Evolutionary conservation across 2,113 vertebrate species (phyloP).

Genomic region (Gobio gobio): DNA sequence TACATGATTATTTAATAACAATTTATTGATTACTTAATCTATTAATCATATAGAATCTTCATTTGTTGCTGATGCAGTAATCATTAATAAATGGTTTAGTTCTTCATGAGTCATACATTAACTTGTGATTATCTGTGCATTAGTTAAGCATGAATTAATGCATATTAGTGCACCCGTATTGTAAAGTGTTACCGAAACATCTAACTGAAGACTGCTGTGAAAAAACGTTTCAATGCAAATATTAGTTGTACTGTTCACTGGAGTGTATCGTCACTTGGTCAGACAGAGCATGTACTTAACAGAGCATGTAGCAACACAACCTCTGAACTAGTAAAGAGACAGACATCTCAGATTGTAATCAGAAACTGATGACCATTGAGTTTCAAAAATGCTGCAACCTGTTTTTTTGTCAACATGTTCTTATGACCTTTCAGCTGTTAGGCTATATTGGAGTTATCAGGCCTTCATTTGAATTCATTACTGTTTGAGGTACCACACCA

Average conservation of each 20-base stretch:
- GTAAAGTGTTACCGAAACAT: not conserved
- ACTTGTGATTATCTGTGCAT: too few relatives aligned
- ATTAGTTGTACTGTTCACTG: not conserved
- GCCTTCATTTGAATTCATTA: conserved; percentile 4
- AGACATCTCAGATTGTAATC: conserved; percentile 31
- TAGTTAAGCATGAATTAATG: too few relatives aligned
- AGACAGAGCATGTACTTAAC: not conserved
- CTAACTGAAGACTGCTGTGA: not conserved
- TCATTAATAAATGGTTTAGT: too few relatives aligned
- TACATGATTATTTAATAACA: too few relatives aligned
- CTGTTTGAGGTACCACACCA: not conserved
- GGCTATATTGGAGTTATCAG: conserved; percentile 10
- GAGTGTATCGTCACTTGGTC: too few relatives aligned
- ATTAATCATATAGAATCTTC: too few relatives aligned
- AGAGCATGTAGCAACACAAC: conserved; percentile 51
- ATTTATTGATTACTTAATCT: too few relatives aligned
- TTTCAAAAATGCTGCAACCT: not conserved
- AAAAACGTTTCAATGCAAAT: too few relatives aligned
- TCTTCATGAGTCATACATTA: too few relatives aligned
- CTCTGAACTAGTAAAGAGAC: conserved; percentile 42
- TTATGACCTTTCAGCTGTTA: conserved; percentile 4
- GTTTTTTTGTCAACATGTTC: not conserved
- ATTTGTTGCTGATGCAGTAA: too few relatives aligned
- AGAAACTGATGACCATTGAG: conserved; percentile 31
- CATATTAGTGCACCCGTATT: too few relatives aligned